phyloP scores from a whole-genome alignment of 2,888 invertebrate genomes.

The Branchellion lobata region DNA sequence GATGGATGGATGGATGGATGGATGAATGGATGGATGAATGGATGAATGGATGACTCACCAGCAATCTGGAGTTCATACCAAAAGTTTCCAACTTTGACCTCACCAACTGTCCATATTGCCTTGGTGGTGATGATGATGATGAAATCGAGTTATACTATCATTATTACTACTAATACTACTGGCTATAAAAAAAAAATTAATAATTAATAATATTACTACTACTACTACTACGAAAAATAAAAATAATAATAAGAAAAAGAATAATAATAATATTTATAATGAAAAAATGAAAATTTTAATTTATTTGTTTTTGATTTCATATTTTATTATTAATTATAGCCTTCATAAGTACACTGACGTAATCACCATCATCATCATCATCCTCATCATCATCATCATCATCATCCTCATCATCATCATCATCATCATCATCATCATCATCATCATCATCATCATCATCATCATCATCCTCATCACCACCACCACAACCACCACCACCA shows the following conservation, averaged over 20 bases:
- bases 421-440: conserved; percentile 28
- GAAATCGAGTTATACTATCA: not conserved
- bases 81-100: not conserved
- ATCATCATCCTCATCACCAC: conserved; percentile 8
- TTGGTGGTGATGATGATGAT: not conserved
- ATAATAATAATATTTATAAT: not conserved
- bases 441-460: conserved; percentile 42
- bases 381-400: conserved; percentile 7
- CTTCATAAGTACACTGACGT: conserved; percentile 10
- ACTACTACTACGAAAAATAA: no score
- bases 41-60: not conserved
- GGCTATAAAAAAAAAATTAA: no score
- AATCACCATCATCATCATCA: not conserved
- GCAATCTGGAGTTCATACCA: not conserved
- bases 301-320: conserved; percentile 14
- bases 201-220: no score
- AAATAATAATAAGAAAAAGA: not conserved
- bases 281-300: not conserved
- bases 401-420: conserved; percentile 38
- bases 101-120: conserved; percentile 6
- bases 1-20: not conserved
- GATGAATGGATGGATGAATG: not conserved
- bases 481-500: not conserved
- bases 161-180: no score
- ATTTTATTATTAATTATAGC: conserved; percentile 21